Conservation (phyloP, 2,113 vertebrate genomes). For the Gulo gulo region DNA sequence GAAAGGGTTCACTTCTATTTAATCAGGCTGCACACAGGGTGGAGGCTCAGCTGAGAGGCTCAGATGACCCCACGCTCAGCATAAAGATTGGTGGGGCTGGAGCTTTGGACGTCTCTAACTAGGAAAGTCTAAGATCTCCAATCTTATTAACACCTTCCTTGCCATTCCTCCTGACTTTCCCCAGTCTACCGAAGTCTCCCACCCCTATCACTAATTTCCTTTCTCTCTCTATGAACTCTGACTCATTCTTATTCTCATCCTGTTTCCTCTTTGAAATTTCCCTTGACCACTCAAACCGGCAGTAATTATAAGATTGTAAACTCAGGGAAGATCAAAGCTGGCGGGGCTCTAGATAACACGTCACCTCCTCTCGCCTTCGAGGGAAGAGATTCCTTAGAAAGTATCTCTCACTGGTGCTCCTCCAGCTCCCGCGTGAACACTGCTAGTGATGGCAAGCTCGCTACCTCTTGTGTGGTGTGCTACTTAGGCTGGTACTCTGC, state of each 20-base stretch:
- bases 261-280: neutral
- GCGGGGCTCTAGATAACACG: neutral
- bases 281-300: neutral
- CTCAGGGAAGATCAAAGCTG: neutral
- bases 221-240: neutral
- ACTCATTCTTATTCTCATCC: neutral
- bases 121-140: neutral
- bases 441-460: neutral
- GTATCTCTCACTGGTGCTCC: neutral
- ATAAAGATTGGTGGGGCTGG: neutral
- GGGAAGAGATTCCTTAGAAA: neutral
- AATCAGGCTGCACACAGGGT: neutral
- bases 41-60: neutral
- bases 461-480: neutral
- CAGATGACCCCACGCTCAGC: neutral
- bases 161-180: neutral
- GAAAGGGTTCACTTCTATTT: neutral
- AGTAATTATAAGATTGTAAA: neutral
- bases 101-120: neutral
- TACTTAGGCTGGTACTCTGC: neutral
- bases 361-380: neutral
- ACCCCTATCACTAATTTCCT: neutral
- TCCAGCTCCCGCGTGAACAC: neutral
- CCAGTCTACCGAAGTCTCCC: neutral
- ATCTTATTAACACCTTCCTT: neutral